A percentile compares a stretch with the other conserved stretches of the same genome.
Evolutionary conservation across 2,888 invertebrate genomes (phyloP).

Genomic region (Nymphalis c-album): DNA sequence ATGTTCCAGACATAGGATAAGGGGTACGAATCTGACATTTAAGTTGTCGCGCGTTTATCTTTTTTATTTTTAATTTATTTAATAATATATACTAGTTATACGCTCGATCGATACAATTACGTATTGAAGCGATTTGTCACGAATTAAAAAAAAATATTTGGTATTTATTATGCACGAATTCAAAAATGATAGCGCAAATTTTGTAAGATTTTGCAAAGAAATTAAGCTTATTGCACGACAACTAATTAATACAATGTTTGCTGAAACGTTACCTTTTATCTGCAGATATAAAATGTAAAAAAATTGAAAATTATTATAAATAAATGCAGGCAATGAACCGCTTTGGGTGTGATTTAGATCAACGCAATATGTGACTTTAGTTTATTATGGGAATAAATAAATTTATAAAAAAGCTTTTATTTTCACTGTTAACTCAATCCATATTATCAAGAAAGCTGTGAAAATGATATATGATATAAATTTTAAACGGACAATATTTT

Average conservation of each 20-base stretch:
- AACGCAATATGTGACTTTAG: not conserved
- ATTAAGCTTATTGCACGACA: conserved; percentile 2
- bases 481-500: conserved; percentile 12
- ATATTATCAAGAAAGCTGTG: conserved; percentile 6
- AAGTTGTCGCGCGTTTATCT: not conserved
- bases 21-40: not conserved
- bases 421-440: not conserved
- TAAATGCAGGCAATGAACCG: not conserved
- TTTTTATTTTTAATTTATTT: not conserved
- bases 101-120: not conserved
- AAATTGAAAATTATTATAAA: not conserved
- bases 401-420: not conserved
- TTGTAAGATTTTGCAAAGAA: not conserved
- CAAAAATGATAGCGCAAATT: not conserved
- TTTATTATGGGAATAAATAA: not conserved
- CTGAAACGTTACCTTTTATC: not conserved
- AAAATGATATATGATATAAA: not conserved
- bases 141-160: no score
- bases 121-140: not conserved
- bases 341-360: conserved; percentile 4
- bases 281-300: not conserved
- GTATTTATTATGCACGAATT: no score
- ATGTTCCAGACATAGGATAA: not conserved
- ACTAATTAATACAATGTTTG: no score
- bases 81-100: not conserved